Percentiles rank a stretch among this genome's conserved stretches.
Conservation (phyloP, 2,113 vertebrate genomes). For the Abramis brama region DNA sequence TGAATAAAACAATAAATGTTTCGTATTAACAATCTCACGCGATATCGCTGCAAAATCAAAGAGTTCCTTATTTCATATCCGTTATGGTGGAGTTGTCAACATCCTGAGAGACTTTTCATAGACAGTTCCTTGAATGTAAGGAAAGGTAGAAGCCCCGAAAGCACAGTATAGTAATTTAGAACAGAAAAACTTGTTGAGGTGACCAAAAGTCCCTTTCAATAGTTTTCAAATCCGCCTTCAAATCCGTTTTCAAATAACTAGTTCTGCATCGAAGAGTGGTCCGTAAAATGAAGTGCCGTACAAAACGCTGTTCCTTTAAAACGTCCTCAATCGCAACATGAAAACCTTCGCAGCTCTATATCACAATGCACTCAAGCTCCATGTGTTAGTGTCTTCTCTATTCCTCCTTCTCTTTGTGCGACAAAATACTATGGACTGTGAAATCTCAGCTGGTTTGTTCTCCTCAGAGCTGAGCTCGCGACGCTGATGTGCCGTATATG, state of each 20-base stretch:
- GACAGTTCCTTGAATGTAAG: not conserved
- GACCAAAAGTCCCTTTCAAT: conserved; percentile 2
- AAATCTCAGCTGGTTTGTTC: conserved; percentile 17
- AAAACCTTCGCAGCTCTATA: conserved; percentile 67
- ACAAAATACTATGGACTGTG: not conserved
- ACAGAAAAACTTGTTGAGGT: conserved; percentile 23
- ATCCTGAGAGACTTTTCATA: not conserved
- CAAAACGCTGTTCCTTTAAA: conserved; percentile 4
- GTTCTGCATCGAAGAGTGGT: not conserved
- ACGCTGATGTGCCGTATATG: not conserved
- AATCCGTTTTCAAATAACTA: not conserved
- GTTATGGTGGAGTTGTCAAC: not conserved
- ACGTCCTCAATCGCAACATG: conserved; percentile 35
- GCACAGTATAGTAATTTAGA: not conserved
- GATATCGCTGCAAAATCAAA: not conserved
- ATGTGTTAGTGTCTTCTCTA: not conserved
- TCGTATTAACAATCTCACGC: not conserved
- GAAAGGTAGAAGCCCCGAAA: not conserved
- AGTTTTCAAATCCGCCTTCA: not conserved
- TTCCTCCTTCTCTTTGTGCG: conserved; percentile 40
- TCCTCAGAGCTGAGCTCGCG: not conserved
- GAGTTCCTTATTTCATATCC: conserved; percentile 12
- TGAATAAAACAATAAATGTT: conserved; percentile 7
- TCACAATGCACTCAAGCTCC: conserved; percentile 39
- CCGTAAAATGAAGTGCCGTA: not conserved